phyloP scores from a whole-genome alignment of 2,888 invertebrate genomes.

The Plutella xylostella region DNA sequence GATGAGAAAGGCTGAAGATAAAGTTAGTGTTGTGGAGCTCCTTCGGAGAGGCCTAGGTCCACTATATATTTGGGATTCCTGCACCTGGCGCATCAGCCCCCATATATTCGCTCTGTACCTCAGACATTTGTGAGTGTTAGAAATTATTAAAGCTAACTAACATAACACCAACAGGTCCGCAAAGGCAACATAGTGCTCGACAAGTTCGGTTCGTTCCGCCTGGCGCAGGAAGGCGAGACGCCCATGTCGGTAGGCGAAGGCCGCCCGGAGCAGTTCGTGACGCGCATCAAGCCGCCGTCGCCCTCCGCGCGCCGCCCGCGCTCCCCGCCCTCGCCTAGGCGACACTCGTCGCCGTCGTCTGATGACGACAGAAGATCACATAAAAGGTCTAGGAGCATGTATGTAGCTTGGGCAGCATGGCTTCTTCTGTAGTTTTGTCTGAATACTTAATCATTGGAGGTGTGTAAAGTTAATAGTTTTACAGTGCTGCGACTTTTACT shows the following conservation, averaged over 20 bases:
- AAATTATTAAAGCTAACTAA: too few species aligned
- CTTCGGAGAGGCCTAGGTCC: too few species aligned
- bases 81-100: too few species aligned
- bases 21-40: too few species aligned
- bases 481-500: too few species aligned
- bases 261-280: slow-evolving; percentile 65
- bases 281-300: slow-evolving; percentile 54
- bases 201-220: slow-evolving; percentile 79
- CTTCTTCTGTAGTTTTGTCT: too few species aligned
- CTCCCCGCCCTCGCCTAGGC: slow-evolving; percentile 53
- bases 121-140: too few species aligned
- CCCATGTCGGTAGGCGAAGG: slow-evolving; percentile 56
- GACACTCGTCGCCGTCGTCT: slow-evolving; percentile 56
- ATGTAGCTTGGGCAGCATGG: slow-evolving; percentile 11
- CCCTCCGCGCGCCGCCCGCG: slow-evolving; percentile 49
- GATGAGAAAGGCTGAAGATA: too few species aligned
- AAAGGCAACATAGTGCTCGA: slow-evolving; percentile 74
- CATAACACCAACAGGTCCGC: slow-evolving; percentile 30
- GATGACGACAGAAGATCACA: slow-evolving; percentile 40
- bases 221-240: slow-evolving; percentile 69
- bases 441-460: too few species aligned
- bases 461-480: too few species aligned
- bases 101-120: too few species aligned
- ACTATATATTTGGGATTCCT: too few species aligned
- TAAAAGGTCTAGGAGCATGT: slow-evolving; percentile 57